phyloP scores from a whole-genome alignment of 2,888 invertebrate genomes.

The Andrena minutula region DNA sequence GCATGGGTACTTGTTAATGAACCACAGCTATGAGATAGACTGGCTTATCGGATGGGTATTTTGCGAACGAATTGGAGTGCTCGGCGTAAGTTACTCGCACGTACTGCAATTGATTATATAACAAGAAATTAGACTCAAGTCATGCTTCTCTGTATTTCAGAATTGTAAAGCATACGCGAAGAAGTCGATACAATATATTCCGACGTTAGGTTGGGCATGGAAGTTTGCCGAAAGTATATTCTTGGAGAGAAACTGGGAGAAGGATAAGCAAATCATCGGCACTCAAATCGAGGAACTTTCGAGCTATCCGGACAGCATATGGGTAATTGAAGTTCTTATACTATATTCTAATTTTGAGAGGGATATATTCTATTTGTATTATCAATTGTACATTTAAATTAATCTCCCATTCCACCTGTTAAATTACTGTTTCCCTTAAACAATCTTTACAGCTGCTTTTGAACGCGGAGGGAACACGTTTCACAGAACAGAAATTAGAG shows the following conservation, averaged over 20 bases:
- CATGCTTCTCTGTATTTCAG: constrained; percentile 83
- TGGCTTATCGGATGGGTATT: constrained; percentile 98
- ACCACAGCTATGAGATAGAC: constrained; percentile 97
- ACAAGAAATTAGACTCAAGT: too few relatives aligned
- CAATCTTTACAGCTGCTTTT: constrained; percentile 89
- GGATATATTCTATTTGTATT: too few relatives aligned
- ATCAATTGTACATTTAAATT: neutral
- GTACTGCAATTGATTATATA: neutral
- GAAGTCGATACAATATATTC: constrained; percentile 95
- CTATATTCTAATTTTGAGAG: neutral
- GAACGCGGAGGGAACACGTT: constrained; percentile 97
- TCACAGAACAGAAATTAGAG: constrained; percentile 94
- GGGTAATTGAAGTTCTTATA: constrained; percentile 85
- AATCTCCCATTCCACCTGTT: neutral
- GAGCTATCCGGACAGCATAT: constrained; percentile 96
- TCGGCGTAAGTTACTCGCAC: constrained; percentile 90
- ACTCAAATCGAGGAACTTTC: constrained; percentile 92
- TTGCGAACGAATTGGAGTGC: constrained; percentile 91
- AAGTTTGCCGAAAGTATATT: constrained; percentile 98
- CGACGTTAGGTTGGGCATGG: constrained; percentile 98
- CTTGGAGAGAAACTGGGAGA: constrained; percentile 95
- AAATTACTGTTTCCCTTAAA: neutral
- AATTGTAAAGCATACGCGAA: constrained; percentile 98
- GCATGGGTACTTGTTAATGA: constrained; percentile 96
- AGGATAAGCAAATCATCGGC: constrained; percentile 94